Percentiles rank a stretch among this genome's conserved stretches.
phyloP scores from a whole-genome alignment of 2,888 invertebrate genomes.

The Ormyrus labotus region DNA sequence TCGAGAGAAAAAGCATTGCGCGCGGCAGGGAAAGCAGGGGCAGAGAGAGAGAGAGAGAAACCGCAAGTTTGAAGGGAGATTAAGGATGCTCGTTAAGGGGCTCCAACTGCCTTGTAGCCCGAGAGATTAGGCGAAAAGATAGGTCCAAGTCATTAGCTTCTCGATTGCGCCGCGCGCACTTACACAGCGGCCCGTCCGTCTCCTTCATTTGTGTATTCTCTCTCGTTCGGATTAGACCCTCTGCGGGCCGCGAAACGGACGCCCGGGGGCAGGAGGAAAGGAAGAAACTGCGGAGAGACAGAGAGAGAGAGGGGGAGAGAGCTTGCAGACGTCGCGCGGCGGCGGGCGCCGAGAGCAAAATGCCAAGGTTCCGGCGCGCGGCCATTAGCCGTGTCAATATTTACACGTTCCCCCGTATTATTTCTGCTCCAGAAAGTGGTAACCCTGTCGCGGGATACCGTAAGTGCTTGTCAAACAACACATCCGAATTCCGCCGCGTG shows the following conservation, averaged over 20 bases:
- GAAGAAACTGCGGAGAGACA: not conserved
- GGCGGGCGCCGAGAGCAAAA: not conserved
- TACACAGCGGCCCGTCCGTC: not conserved
- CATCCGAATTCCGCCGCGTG: slow-evolving; percentile 19
- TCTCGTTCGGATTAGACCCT: slow-evolving; percentile 7
- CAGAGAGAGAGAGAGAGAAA: not conserved
- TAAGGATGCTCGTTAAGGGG: slow-evolving; percentile 52
- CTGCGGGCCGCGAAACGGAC: not conserved
- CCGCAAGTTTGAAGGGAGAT: slow-evolving; percentile 49
- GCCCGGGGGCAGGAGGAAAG: not conserved
- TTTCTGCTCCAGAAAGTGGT: slow-evolving; percentile 60
- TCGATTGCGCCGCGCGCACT: slow-evolving; percentile 5
- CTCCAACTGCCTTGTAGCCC: slow-evolving; percentile 44
- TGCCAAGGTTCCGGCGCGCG: slow-evolving; percentile 16
- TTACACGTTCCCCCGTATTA: slow-evolving; percentile 60
- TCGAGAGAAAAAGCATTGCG: not conserved
- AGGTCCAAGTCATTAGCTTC: slow-evolving; percentile 48
- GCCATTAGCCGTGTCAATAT: slow-evolving; percentile 65
- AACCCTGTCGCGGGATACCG: slow-evolving; percentile 45
- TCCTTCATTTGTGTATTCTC: slow-evolving; percentile 22
- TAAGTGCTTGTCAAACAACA: slow-evolving; percentile 52
- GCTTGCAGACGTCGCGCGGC: slow-evolving; percentile 24
- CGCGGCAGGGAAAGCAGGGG: not conserved
- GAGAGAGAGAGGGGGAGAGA: not conserved
- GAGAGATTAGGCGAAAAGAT: slow-evolving; percentile 50